These are phyloP conservation scores for Mythimna impura DNA, from an alignment of 2,888 invertebrate genomes.

Conservation along the genomic window DNA sequence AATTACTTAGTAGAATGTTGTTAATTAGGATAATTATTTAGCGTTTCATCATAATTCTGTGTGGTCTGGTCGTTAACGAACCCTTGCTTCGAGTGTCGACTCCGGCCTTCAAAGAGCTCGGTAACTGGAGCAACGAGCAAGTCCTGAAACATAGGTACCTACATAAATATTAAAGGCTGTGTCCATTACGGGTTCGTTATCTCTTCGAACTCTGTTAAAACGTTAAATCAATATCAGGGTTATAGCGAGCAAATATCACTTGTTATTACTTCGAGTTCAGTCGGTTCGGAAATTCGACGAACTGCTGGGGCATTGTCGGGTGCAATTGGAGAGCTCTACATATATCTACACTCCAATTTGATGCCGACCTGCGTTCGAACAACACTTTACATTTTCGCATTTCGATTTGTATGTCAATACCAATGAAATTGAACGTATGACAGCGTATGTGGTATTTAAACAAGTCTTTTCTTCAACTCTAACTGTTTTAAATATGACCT, in stretches of 20 bases:
- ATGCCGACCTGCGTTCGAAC: conserved; percentile 16
- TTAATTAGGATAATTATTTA: conserved; percentile 28
- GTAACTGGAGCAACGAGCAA: conserved; percentile 29
- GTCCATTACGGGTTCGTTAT: conserved; percentile 28
- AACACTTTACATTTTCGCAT: conserved; percentile 12
- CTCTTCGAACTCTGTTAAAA: neutral
- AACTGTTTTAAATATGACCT: neutral
- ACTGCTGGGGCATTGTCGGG: conserved; percentile 5
- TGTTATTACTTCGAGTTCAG: neutral
- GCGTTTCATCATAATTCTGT: conserved; percentile 15
- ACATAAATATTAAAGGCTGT: conserved; percentile 4
- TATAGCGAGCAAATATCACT: neutral
- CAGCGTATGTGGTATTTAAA: neutral
- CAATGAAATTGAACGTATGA: neutral
- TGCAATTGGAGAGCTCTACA: conserved; percentile 33
- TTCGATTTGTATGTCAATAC: conserved; percentile 5
- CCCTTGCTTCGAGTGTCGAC: conserved; percentile 16
- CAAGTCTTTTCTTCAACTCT: no score
- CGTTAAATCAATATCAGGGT: neutral
- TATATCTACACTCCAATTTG: conserved; percentile 39
- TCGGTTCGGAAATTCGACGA: conserved; percentile 12
- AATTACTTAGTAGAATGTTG: conserved; percentile 22
- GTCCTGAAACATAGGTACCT: conserved; percentile 24
- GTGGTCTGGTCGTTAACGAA: conserved; percentile 26
- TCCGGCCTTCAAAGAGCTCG: conserved; percentile 24